These are phyloP conservation scores for Yponomeuta plumbellus DNA, from an alignment of 2,888 invertebrate genomes.

Conservation along the genomic window DNA sequence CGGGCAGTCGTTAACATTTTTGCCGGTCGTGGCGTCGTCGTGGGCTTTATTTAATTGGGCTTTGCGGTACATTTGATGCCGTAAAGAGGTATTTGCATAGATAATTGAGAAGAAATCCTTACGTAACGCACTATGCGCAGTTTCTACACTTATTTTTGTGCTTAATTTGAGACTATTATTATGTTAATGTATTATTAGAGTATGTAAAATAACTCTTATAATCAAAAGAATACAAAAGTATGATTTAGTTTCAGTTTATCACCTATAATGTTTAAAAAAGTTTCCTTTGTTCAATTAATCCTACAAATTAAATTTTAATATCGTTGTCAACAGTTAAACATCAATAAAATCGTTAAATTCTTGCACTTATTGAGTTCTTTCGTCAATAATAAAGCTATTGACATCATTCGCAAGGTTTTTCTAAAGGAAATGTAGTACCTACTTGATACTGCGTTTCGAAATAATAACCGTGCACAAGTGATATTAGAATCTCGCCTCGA, in stretches of 20 bases:
- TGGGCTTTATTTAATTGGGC: conserved; percentile 13
- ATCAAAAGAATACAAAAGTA: no score
- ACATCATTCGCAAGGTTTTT: conserved; percentile 24
- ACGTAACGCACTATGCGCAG: background rate
- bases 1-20: conserved; percentile 19
- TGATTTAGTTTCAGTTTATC: no score
- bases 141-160: no score
- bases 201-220: no score
- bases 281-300: no score
- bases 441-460: conserved; percentile 22
- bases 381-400: background rate
- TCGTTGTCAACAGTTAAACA: no score
- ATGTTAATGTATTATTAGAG: no score
- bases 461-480: conserved; percentile 31
- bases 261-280: no score
- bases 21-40: conserved; percentile 30
- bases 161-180: no score
- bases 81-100: background rate
- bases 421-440: conserved; percentile 31
- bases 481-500: conserved; percentile 30
- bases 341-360: no score
- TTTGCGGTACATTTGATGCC: background rate
- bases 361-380: background rate
- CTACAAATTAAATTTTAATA: no score
- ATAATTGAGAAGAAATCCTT: background rate